Conservation (phyloP, 2,113 vertebrate genomes). For the Ciconia stormi region DNA sequence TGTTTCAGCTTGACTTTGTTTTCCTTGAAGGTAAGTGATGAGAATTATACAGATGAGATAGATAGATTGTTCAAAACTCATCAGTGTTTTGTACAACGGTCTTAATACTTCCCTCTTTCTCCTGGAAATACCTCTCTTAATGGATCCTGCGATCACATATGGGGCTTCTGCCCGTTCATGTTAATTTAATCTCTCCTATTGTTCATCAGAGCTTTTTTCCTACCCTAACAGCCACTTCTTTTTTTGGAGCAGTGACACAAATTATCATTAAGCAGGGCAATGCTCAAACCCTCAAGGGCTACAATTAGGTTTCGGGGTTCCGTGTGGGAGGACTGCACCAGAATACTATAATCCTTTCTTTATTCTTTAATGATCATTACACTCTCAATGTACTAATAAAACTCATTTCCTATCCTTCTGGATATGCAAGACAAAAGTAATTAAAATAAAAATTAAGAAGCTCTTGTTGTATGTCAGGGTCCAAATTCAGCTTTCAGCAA, state of each 20-base stretch:
- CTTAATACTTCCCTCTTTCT: constrained; percentile 18
- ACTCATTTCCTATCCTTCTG: constrained; percentile 47
- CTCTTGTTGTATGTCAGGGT: not conserved
- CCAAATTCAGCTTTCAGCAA: constrained; percentile 9
- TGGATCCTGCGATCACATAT: not conserved
- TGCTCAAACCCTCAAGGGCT: constrained; percentile 50
- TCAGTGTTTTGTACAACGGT: constrained; percentile 15
- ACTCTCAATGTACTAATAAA: constrained; percentile 47
- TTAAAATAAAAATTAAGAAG: constrained; percentile 54
- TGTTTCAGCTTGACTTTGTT: constrained; percentile 47
- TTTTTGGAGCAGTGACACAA: constrained; percentile 50
- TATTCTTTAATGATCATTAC: constrained; percentile 61
- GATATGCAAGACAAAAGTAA: constrained; percentile 48
- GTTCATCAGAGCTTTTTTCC: constrained; percentile 44
- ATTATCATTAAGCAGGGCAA: constrained; percentile 64
- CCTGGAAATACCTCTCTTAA: constrained; percentile 42
- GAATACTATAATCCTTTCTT: constrained; percentile 46
- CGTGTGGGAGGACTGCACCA: constrained; percentile 48
- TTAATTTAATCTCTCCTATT: constrained; percentile 55
- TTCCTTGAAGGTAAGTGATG: constrained; percentile 18
- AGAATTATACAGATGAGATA: constrained; percentile 13
- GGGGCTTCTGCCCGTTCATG: constrained; percentile 50
- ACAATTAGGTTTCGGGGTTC: constrained; percentile 62
- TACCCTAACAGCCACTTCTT: constrained; percentile 49
- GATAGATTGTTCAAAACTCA: constrained; percentile 16